Percentiles rank a stretch among this genome's conserved stretches.
Conservation (phyloP, 1,140 invertebrate species). For the Choristoneura fumiferana region DNA sequence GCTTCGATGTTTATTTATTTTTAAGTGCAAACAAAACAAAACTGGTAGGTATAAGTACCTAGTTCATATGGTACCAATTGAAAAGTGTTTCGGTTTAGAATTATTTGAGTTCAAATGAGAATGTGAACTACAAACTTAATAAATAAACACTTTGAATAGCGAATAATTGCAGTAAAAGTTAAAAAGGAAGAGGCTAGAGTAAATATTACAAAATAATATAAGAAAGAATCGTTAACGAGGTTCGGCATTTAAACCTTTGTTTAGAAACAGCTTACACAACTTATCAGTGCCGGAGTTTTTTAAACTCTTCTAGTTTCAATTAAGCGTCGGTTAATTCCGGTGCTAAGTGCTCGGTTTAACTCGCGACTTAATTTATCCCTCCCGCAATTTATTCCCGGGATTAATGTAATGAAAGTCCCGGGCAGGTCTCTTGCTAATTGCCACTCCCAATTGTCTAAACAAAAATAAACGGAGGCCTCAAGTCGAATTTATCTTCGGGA, state of each 20-base stretch:
- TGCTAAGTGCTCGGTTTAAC: conserved; percentile 63
- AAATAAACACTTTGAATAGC: no score
- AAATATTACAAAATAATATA: conserved; percentile 22
- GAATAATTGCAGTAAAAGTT: not conserved
- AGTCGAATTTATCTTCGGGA: conserved; percentile 25
- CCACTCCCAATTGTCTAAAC: conserved; percentile 55
- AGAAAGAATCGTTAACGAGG: no score
- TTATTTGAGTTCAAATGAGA: no score
- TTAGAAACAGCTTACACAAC: conserved; percentile 58
- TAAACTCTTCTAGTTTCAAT: conserved; percentile 66
- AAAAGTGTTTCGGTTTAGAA: no score
- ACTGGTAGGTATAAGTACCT: no score
- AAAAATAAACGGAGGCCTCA: conserved; percentile 39
- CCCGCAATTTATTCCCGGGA: conserved; percentile 56
- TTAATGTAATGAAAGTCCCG: conserved; percentile 56
- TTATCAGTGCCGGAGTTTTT: conserved; percentile 56
- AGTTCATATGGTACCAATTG: no score
- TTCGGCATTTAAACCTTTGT: conserved; percentile 45
- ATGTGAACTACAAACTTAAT: no score
- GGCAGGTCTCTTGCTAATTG: conserved; percentile 50
- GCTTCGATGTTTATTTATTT: not conserved
- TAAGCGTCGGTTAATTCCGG: conserved; percentile 61
- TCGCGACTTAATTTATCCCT: conserved; percentile 61
- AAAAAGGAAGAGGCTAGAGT: conserved; percentile 23
- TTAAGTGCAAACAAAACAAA: no score